Base-by-base conservation (phyloP, 2,888 invertebrate species). In the Pasiphila rectangulata region DNA sequence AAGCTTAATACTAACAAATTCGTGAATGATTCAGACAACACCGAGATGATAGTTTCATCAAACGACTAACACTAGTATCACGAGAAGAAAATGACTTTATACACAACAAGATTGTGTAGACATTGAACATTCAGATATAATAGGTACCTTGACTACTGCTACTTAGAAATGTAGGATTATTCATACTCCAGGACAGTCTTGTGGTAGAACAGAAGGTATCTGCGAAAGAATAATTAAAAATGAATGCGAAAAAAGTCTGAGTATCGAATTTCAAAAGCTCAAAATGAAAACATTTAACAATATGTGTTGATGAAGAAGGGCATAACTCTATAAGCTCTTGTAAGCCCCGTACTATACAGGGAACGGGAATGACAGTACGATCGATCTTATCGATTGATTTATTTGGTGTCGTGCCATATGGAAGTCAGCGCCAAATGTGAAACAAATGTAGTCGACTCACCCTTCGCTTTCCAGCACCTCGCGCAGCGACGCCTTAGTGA, bases 401-500 rank as follows among this genome's bases (percentile, higher is more conserved):
- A n/a, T n/a, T n/a, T n/a, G n/a, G n/a, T n/a, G n/a, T n/a, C n/a
- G n/a, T n/a, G n/a, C 35, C 38, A 32, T 25, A 46, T n/a, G 7
- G 6, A 21, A 21, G 4, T 21, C 6, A 21, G 21, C 7, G 3
- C 4, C 3, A 5, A 6, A 6, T 21, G 2, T 13, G 13, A n/a
- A 29, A 4, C 16, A 15, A 29, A 29, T 3, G 13, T 7, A 29
- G 7, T 10, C 9, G 3, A 79, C 91, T 80, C 83, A 97, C 94
- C 98, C 99, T 91, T 99, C 98, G 71, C 98, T 98, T 71, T 95
- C 94, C 51, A 99, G 90, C 45, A 99, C 99, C 73, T 98, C 97
- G 59, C 94, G 93, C 32, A 97, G 90, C 58, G 94, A 93, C 12
- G 96, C 98, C 64, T 94, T 92, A 0, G 95, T 97, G 61, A 99